phyloP scores from a whole-genome alignment of 2,888 invertebrate genomes.

The Sicus ferrugineus region DNA sequence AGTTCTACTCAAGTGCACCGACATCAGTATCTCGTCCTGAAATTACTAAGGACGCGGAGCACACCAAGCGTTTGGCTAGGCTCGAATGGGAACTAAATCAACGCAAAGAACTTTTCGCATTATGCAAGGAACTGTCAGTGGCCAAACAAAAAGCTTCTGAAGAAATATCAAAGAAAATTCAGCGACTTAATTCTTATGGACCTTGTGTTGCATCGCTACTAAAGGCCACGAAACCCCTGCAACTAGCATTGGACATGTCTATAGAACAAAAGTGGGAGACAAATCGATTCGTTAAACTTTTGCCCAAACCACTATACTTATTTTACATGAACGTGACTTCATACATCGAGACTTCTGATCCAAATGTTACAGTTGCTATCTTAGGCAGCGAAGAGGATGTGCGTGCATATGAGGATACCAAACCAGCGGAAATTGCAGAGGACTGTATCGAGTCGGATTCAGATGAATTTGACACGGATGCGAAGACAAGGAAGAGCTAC shows the following conservation, averaged over 20 bases:
- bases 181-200: slow-evolving; percentile 80
- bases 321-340: slow-evolving; percentile 81
- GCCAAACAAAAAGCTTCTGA: slow-evolving; percentile 80
- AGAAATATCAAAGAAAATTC: slow-evolving; percentile 78
- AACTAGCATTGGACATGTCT: slow-evolving; percentile 84
- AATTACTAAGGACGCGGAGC: slow-evolving; percentile 74
- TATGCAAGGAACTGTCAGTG: slow-evolving; percentile 77
- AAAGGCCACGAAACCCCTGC: slow-evolving; percentile 85
- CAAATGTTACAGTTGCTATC: slow-evolving; percentile 66
- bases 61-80: slow-evolving; percentile 83
- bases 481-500: slow-evolving; percentile 42
- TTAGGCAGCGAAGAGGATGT: slow-evolving; percentile 78
- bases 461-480: slow-evolving; percentile 41
- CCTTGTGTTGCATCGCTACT: slow-evolving; percentile 79
- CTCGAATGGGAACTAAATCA: slow-evolving; percentile 92
- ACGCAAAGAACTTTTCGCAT: slow-evolving; percentile 80
- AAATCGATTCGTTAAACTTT: slow-evolving; percentile 75
- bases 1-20: slow-evolving; percentile 75
- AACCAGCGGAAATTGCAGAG: slow-evolving; percentile 25
- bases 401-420: slow-evolving; percentile 64
- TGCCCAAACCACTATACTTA: slow-evolving; percentile 85
- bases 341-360: slow-evolving; percentile 74
- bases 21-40: slow-evolving; percentile 72
- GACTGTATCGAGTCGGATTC: slow-evolving; percentile 52
- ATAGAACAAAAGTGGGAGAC: slow-evolving; percentile 82